Percentiles rank a stretch among this genome's conserved stretches.
Evolutionary conservation across 1,140 invertebrate genomes (phyloP).

Genomic region (Anthonomus grandis): DNA sequence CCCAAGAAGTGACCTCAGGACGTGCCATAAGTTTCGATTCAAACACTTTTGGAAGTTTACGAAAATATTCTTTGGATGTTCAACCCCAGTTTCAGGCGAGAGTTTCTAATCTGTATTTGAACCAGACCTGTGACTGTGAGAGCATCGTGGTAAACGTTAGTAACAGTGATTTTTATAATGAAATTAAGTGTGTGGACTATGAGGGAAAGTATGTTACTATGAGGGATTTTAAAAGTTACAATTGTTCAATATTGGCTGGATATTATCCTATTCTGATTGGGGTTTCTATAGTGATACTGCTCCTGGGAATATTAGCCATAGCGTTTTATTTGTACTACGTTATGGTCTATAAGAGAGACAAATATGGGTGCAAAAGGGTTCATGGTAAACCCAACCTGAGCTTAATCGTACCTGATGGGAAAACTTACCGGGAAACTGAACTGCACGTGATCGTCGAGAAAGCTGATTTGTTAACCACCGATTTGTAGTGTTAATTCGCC

Average conservation of each 20-base stretch:
- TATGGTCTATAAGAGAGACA: constrained; percentile 36
- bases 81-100: constrained; percentile 57
- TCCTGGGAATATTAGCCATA: constrained; percentile 34
- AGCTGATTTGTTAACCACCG: constrained; percentile 73
- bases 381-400: constrained; percentile 47
- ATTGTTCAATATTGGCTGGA: constrained; percentile 38
- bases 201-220: constrained; percentile 34
- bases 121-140: constrained; percentile 59
- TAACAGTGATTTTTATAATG: constrained; percentile 32
- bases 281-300: constrained; percentile 31
- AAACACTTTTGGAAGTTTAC: constrained; percentile 59
- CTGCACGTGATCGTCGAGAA: constrained; percentile 80
- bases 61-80: constrained; percentile 57
- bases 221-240: constrained; percentile 34
- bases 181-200: constrained; percentile 38
- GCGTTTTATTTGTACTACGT: constrained; percentile 35
- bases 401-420: constrained; percentile 73
- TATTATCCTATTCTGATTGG: constrained; percentile 38
- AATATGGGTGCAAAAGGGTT: constrained; percentile 52
- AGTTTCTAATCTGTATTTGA: constrained; percentile 59
- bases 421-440: constrained; percentile 79
- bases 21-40: constrained; percentile 60
- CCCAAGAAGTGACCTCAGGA: constrained; percentile 43
- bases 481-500: constrained; percentile 55
- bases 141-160: constrained; percentile 45